Conservation (phyloP, 2,888 invertebrate genomes). For the Amaurobius ferox region DNA sequence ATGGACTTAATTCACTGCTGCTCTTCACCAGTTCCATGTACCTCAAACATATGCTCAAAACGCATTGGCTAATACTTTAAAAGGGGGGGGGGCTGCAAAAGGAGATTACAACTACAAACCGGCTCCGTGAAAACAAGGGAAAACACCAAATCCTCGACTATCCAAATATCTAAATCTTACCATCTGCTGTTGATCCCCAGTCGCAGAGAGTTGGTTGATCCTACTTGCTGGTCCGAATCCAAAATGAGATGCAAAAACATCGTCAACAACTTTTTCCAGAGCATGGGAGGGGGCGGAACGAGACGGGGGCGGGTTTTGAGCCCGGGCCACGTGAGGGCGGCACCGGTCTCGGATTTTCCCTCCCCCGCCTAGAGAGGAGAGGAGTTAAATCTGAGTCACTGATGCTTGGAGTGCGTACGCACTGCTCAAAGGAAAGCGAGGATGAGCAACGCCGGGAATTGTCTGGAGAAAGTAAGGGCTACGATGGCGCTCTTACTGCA, state of each 20-base stretch:
- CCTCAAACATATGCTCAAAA: no score
- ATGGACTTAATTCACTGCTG: no score
- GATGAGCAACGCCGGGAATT: no score
- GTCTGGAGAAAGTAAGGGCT: no score
- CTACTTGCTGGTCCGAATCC: conserved; percentile 32
- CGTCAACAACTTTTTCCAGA: conserved; percentile 43
- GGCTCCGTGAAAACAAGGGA: no score
- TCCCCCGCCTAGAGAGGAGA: no score
- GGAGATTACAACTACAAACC: not conserved
- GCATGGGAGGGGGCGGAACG: not conserved
- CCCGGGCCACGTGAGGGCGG: not conserved
- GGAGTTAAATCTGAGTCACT: no score
- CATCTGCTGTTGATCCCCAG: not conserved
- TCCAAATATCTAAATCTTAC: not conserved
- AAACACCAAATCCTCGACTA: not conserved
- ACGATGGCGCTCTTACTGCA: no score
- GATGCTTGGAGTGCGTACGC: no score
- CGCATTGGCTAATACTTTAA: not conserved
- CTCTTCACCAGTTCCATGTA: no score
- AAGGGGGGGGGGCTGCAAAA: not conserved
- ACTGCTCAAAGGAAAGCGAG: no score
- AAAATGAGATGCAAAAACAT: conserved; percentile 69
- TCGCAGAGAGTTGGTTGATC: no score
- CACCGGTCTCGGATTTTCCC: not conserved
- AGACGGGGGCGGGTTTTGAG: not conserved